Conservation (phyloP, 2,797 vertebrate species). For the Amblyraja radiata region DNA sequence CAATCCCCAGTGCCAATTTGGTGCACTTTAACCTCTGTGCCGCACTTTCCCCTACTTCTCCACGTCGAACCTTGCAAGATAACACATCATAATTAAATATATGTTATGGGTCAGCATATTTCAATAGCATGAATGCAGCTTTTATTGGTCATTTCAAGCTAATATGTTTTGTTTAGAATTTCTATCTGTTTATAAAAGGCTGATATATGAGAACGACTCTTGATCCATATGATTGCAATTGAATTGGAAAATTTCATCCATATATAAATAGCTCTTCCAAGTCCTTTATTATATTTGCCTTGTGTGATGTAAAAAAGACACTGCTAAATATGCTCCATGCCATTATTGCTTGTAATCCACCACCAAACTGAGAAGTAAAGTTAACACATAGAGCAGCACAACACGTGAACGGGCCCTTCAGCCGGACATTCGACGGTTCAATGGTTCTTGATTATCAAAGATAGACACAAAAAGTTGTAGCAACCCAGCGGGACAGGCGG, state of each 20-base stretch:
- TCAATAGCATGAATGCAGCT: not conserved
- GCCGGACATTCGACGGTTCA: too few relatives aligned
- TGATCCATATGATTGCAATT: not conserved
- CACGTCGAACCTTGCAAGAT: not conserved
- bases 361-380: not conserved
- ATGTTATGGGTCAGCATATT: not conserved
- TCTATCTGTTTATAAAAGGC: not conserved
- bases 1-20: not conserved
- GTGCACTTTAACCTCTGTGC: not conserved
- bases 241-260: not conserved
- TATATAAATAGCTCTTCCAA: not conserved
- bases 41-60: not conserved
- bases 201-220: not conserved
- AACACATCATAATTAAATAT: not conserved
- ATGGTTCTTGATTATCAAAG: too few relatives aligned
- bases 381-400: too few relatives aligned
- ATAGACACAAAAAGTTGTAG: too few relatives aligned
- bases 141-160: not conserved
- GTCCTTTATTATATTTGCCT: not conserved
- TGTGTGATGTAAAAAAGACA: not conserved
- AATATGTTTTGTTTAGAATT: not conserved
- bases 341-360: not conserved
- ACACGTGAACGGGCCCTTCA: too few relatives aligned
- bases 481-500: too few relatives aligned
- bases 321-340: not conserved